These are phyloP conservation scores for Schrankia costaestrigalis DNA, from an alignment of 2,888 invertebrate species.

Conservation along the genomic window DNA sequence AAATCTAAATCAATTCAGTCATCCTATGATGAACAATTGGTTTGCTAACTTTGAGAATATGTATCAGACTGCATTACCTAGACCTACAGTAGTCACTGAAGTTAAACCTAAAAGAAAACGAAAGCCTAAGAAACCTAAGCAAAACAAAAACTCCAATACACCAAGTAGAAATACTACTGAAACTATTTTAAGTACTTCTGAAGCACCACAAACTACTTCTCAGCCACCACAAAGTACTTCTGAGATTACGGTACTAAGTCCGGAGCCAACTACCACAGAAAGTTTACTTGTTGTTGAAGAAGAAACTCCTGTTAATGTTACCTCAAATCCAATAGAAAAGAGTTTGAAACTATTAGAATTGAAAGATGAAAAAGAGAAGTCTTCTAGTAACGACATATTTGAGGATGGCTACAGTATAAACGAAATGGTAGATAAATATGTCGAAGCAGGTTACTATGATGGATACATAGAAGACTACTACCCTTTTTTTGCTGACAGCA, in stretches of 20 bases:
- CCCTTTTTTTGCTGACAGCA: slow-evolving; percentile 56
- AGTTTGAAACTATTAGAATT: slow-evolving; percentile 4
- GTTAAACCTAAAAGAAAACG: slow-evolving; percentile 1
- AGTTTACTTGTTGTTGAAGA: slow-evolving; percentile 3
- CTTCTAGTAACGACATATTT: slow-evolving; percentile 10
- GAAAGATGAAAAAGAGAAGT: neutral
- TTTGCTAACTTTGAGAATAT: slow-evolving; percentile 21
- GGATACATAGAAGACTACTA: slow-evolving; percentile 58
- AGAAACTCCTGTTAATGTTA: slow-evolving; percentile 1
- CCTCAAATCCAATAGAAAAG: slow-evolving; percentile 6
- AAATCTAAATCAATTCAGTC: slow-evolving; percentile 13
- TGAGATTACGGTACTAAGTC: neutral
- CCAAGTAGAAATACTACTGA: slow-evolving; percentile 2
- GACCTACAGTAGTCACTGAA: slow-evolving; percentile 1
- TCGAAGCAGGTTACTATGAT: slow-evolving; percentile 19
- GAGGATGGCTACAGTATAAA: neutral
- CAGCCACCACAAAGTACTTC: too few species aligned
- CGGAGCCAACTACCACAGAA: slow-evolving; percentile 10
- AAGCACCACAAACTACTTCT: too few species aligned
- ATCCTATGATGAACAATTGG: slow-evolving; percentile 20
- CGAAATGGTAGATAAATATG: slow-evolving; percentile 2
- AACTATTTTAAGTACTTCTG: too few species aligned
- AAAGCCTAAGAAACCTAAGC: slow-evolving; percentile 12
- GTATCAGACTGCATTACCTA: slow-evolving; percentile 13
- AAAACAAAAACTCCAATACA: too few species aligned